These are phyloP conservation scores for Pseudomyrmex dendroicus DNA, from an alignment of 1,140 invertebrate genomes.

Conservation along the genomic window DNA sequence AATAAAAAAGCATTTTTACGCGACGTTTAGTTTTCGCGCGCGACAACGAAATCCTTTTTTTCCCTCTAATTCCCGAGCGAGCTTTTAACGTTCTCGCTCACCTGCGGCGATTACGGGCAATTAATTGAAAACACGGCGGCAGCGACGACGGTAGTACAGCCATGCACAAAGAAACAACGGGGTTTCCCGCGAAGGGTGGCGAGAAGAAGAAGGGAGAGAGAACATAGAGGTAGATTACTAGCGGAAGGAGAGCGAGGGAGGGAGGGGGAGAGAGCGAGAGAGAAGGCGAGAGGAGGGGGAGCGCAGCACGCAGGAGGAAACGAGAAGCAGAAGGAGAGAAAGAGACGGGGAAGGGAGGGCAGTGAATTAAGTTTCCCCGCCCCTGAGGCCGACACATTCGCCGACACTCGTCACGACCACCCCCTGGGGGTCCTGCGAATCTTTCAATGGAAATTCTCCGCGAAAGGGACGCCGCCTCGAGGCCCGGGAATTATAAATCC, in stretches of 20 bases:
- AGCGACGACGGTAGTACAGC: not conserved
- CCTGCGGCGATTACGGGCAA: slow-evolving; percentile 35
- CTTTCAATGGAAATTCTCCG: slow-evolving; percentile 74
- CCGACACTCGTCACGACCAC: slow-evolving; percentile 72
- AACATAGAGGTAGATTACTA: slow-evolving; percentile 35
- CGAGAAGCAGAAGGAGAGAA: slow-evolving; percentile 37
- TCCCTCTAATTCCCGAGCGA: slow-evolving; percentile 7
- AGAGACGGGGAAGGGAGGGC: slow-evolving; percentile 66
- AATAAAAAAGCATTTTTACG: slow-evolving; percentile 1
- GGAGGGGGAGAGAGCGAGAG: slow-evolving; percentile 4
- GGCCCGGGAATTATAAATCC: slow-evolving; percentile 53
- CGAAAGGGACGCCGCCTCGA: slow-evolving; percentile 73
- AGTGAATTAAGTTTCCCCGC: slow-evolving; percentile 77
- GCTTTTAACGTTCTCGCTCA: slow-evolving; percentile 34
- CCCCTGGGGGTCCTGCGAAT: slow-evolving; percentile 73
- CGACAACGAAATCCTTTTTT: slow-evolving; percentile 35
- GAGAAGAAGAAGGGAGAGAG: not conserved
- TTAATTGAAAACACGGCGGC: slow-evolving; percentile 41
- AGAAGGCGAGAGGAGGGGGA: not conserved
- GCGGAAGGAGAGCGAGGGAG: not conserved
- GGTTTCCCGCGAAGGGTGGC: slow-evolving; percentile 13
- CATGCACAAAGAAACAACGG: slow-evolving; percentile 34
- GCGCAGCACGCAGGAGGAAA: slow-evolving; percentile 18
- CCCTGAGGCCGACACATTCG: slow-evolving; percentile 77
- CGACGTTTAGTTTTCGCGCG: not conserved